Evolutionary conservation across 2,113 vertebrate species (phyloP), one percentile per base, ranked within the genome.

Genomic region (Bambusicola thoracicus): DNA sequence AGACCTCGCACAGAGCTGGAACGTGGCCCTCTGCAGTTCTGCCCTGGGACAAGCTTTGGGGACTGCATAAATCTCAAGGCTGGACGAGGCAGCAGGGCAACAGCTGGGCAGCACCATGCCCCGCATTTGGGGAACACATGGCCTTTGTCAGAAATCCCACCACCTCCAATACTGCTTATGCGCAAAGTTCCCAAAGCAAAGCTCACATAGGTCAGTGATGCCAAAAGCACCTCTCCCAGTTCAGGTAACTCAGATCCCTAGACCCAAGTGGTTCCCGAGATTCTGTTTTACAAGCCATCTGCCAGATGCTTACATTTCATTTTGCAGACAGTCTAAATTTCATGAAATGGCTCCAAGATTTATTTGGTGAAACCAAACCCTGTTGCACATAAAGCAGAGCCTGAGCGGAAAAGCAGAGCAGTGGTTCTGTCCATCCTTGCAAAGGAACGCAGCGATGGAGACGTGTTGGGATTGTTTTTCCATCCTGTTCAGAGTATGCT

Each of bases 251-350:
- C 81, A 41, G 61, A 76, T 55, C 90, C 89, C 90, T 70, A 43
- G 89, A 90, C 36, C 76, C 97, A 98, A 96, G 95, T 96, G 96
- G 91, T 68, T 96, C 72, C 67, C 69, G 0, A 93, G 91, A 93
- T 93, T 93, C 34, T 81, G 87, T 96, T 97, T 97, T 97, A 97
- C 92, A 94, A 97, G 96, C 84, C 96, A 97, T 81, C 94, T 96
- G 94, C 84, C 91, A 95, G 81, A 89, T 75, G 89, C 88, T 94
- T 96, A 69, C 67, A 21, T 70, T 87, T 91, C 94, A 69, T 73
- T 96, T 87, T 41, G 72, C 73, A 96, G 94, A 76, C 78, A 48
- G 90, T 88, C 95, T 93, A 11, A 91, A 94, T 94, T 95, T 95
- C 25, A 2, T 73, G 85, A 92, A 97, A 94, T 1, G 4, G 61